A percentile compares a stretch with the other conserved stretches of the same genome.
Conservation (phyloP, 2,888 invertebrate genomes). For the Sesia bembeciformis region DNA sequence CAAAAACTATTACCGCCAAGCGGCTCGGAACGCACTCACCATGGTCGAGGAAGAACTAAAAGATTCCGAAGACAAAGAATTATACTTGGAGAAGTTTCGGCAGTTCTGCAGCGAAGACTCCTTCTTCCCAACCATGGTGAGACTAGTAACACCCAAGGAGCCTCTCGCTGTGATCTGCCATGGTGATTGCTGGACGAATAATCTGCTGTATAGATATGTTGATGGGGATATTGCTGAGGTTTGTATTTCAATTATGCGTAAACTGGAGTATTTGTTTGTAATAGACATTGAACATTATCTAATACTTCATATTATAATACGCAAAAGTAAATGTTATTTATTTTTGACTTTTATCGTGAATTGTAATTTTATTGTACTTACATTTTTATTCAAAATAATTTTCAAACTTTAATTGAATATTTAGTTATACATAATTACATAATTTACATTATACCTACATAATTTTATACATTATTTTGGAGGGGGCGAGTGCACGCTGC, state of each 20-base stretch:
- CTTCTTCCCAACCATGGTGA: conserved; percentile 80
- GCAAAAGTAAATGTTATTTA: too few relatives aligned
- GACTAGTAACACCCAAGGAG: conserved; percentile 75
- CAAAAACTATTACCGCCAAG: conserved; percentile 78
- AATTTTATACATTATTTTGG: too few relatives aligned
- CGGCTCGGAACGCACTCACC: conserved; percentile 76
- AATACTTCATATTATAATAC: too few relatives aligned
- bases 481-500: too few relatives aligned
- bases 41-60: conserved; percentile 74
- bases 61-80: conserved; percentile 47
- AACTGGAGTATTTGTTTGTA: too few relatives aligned
- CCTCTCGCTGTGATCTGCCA: conserved; percentile 81
- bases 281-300: too few relatives aligned
- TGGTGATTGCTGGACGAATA: conserved; percentile 85
- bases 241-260: conserved; percentile 5
- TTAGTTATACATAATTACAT: too few relatives aligned
- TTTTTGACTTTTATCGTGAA: too few relatives aligned
- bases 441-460: too few relatives aligned
- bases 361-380: too few relatives aligned
- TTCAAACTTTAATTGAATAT: too few relatives aligned
- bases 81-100: conserved; percentile 74
- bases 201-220: conserved; percentile 77
- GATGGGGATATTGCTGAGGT: conserved; percentile 72
- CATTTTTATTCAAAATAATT: too few relatives aligned
- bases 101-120: conserved; percentile 76